A percentile compares a stretch with the other conserved stretches of the same genome.
phyloP scores from a whole-genome alignment of 2,797 vertebrate genomes.

The Eupleurogrammus muticus region DNA sequence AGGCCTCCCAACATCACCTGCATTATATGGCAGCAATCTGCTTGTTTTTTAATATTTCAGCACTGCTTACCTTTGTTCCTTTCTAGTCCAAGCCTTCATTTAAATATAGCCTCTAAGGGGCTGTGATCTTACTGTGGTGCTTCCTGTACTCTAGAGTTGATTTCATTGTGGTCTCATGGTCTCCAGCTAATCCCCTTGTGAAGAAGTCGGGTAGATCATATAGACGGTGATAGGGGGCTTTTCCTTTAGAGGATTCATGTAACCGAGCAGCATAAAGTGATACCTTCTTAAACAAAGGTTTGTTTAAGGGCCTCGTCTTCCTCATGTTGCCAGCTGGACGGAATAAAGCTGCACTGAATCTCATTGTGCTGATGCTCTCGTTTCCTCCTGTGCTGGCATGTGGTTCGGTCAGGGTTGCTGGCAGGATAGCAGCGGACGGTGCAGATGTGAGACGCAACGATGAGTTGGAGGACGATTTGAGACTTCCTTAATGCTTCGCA shows the following conservation, averaged over 20 bases:
- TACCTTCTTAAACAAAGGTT: conserved; percentile 64
- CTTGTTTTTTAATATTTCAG: background rate
- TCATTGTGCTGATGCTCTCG: conserved; percentile 32
- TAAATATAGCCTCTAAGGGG: background rate
- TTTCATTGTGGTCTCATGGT: background rate
- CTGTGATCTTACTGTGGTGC: background rate
- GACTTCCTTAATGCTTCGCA: background rate
- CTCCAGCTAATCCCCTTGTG: conserved; percentile 24
- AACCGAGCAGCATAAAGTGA: conserved; percentile 37
- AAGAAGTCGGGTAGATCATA: conserved; percentile 45
- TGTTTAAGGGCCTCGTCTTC: conserved; percentile 55
- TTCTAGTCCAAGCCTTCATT: background rate
- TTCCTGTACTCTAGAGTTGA: background rate
- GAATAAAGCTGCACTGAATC: conserved; percentile 36
- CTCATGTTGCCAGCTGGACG: conserved; percentile 41
- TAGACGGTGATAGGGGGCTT: conserved; percentile 16
- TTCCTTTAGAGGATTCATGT: conserved; percentile 31
- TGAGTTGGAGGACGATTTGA: background rate
- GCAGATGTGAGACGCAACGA: conserved; percentile 29
- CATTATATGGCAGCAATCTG: background rate
- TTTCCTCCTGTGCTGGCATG: conserved; percentile 41
- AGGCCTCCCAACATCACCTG: background rate
- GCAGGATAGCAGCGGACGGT: conserved; percentile 14
- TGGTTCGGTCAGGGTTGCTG: conserved; percentile 29
- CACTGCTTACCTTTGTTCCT: background rate